phyloP scores from a whole-genome alignment of 2,888 invertebrate species.

The Thera obeliscata region DNA sequence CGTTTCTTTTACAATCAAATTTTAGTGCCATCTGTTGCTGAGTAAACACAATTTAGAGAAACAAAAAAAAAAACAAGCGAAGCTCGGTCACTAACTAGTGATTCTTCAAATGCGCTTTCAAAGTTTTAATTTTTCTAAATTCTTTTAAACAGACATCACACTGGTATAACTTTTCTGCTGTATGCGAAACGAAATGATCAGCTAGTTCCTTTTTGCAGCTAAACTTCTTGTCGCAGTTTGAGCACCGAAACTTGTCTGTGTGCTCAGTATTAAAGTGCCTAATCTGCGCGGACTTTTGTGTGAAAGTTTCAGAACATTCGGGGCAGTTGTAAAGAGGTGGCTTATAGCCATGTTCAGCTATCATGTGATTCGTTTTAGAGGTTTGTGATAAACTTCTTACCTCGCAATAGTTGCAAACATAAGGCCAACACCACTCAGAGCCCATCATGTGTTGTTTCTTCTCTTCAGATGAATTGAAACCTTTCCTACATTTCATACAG shows the following conservation, averaged over 20 bases:
- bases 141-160: constrained; percentile 36
- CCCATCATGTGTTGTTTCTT: constrained; percentile 41
- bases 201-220: constrained; percentile 27
- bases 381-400: constrained; percentile 45
- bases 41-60: no score
- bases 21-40: no score
- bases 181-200: constrained; percentile 35
- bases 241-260: constrained; percentile 37
- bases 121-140: constrained; percentile 33
- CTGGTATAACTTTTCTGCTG: constrained; percentile 33
- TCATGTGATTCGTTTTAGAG: constrained; percentile 43
- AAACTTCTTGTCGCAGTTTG: constrained; percentile 37
- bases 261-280: constrained; percentile 46
- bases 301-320: constrained; percentile 49
- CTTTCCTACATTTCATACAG: constrained; percentile 37
- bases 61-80: no score
- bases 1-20: no score
- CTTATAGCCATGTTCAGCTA: constrained; percentile 43
- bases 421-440: constrained; percentile 47
- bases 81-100: constrained; percentile 8
- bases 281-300: constrained; percentile 37
- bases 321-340: constrained; percentile 44
- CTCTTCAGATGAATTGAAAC: constrained; percentile 37
- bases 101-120: constrained; percentile 35
- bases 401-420: constrained; percentile 47